These are phyloP conservation scores for Amphipoea lucens DNA, from an alignment of 2,888 invertebrate genomes.

Conservation along the genomic window DNA sequence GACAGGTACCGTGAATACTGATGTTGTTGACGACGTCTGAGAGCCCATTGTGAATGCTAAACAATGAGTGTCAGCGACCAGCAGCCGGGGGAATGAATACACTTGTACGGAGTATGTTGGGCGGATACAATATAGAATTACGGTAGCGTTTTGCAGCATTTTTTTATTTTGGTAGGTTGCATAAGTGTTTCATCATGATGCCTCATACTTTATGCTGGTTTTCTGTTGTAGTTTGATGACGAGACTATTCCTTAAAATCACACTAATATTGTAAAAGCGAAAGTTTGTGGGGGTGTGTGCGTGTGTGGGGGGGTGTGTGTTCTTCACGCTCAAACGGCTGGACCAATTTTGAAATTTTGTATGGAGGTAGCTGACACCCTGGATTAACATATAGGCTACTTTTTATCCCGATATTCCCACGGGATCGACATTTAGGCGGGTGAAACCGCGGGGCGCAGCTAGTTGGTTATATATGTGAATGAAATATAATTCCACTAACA, in stretches of 20 bases:
- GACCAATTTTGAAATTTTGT: too few relatives aligned
- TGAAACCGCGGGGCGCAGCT: too few relatives aligned
- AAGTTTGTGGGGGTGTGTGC: too few relatives aligned
- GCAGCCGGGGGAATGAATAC: background rate
- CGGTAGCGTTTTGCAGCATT: background rate
- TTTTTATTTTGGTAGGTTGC: background rate
- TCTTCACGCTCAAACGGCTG: too few relatives aligned
- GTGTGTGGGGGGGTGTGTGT: too few relatives aligned
- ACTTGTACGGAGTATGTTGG: background rate
- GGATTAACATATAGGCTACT: too few relatives aligned
- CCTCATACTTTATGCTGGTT: background rate
- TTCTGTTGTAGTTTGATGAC: background rate
- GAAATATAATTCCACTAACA: background rate
- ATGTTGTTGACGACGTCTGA: slow-evolving; percentile 41
- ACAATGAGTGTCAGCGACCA: slow-evolving; percentile 37
- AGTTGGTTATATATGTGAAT: background rate
- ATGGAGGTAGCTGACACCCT: too few relatives aligned
- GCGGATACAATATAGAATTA: background rate
- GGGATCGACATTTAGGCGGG: too few relatives aligned
- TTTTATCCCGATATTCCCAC: too few relatives aligned
- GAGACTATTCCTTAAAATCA: background rate
- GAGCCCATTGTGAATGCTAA: slow-evolving; percentile 46
- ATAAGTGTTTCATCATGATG: background rate
- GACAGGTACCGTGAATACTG: slow-evolving; percentile 49
- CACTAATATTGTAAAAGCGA: too few relatives aligned